Conservation (phyloP, 1,140 invertebrate genomes). For the Rhagoletis pomonella region DNA sequence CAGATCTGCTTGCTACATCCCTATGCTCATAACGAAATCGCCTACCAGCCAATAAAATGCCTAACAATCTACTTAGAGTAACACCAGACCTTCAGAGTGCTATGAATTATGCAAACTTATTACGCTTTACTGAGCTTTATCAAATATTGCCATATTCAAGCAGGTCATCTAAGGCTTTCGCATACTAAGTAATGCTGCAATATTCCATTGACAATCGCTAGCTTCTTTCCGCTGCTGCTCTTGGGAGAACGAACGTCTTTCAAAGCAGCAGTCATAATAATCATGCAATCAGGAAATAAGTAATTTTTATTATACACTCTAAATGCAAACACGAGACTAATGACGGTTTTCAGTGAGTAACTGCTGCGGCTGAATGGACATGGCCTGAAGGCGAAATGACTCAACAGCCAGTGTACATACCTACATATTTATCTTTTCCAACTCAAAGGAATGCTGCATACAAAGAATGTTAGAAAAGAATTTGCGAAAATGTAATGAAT, state of each 20-base stretch:
- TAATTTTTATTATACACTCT: slow-evolving; percentile 73
- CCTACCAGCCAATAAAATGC: too few species aligned
- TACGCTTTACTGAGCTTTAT: slow-evolving; percentile 48
- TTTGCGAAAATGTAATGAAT: slow-evolving; percentile 42
- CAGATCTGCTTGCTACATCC: too few species aligned
- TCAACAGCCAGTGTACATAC: too few species aligned
- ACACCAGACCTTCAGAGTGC: background rate
- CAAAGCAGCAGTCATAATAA: slow-evolving; percentile 65
- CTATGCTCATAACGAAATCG: too few species aligned
- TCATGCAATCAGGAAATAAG: slow-evolving; percentile 72
- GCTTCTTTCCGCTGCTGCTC: background rate
- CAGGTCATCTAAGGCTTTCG: background rate
- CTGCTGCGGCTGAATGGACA: background rate
- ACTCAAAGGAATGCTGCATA: background rate
- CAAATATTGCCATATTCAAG: slow-evolving; percentile 21
- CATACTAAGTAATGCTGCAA: too few species aligned
- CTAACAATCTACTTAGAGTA: background rate
- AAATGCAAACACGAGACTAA: slow-evolving; percentile 74
- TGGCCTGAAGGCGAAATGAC: background rate
- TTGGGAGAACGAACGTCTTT: background rate
- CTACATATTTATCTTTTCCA: background rate
- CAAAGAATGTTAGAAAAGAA: slow-evolving; percentile 1
- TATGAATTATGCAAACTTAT: slow-evolving; percentile 56
- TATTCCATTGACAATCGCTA: background rate
- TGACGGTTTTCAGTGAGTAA: slow-evolving; percentile 61